These are phyloP conservation scores for Bursaphelenchus okinawaensis DNA, from an alignment of 2,888 invertebrate species.

Conservation along the genomic window DNA sequence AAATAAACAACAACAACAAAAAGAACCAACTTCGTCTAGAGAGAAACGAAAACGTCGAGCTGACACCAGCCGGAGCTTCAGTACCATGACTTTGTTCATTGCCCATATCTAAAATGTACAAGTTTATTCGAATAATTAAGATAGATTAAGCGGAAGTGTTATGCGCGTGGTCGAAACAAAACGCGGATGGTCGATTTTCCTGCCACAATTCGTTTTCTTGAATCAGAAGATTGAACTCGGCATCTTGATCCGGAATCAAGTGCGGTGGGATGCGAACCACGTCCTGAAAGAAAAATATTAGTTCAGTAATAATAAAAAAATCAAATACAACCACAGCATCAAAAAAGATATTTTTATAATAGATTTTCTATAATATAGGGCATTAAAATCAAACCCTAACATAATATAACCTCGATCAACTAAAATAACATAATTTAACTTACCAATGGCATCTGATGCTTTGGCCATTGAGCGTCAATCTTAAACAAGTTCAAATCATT, in stretches of 20 bases:
- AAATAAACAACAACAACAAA: no score
- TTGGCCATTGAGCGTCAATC: conserved; percentile 3
- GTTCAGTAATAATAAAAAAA: background rate
- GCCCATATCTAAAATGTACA: background rate
- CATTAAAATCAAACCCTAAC: no score
- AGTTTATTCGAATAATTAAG: background rate
- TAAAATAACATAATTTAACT: background rate
- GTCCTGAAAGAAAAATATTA: conserved; percentile 28
- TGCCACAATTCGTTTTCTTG: conserved; percentile 16
- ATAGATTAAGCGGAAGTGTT: background rate
- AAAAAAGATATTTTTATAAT: background rate
- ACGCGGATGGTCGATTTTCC: conserved; percentile 18
- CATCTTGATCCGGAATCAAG: conserved; percentile 38
- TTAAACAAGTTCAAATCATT: conserved; percentile 7
- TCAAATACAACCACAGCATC: background rate
- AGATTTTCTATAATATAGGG: background rate
- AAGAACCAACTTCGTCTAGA: conserved; percentile 27
- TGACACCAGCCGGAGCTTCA: conserved; percentile 19
- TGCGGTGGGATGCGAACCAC: conserved; percentile 37
- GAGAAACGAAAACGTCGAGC: conserved; percentile 42
- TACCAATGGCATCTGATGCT: conserved; percentile 12
- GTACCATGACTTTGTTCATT: background rate
- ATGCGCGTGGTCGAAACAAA: conserved; percentile 25
- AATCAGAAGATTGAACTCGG: conserved; percentile 24
- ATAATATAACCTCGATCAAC: background rate